Conservation (phyloP, 2,113 vertebrate species). For the Pangasianodon hypophthalmus region DNA sequence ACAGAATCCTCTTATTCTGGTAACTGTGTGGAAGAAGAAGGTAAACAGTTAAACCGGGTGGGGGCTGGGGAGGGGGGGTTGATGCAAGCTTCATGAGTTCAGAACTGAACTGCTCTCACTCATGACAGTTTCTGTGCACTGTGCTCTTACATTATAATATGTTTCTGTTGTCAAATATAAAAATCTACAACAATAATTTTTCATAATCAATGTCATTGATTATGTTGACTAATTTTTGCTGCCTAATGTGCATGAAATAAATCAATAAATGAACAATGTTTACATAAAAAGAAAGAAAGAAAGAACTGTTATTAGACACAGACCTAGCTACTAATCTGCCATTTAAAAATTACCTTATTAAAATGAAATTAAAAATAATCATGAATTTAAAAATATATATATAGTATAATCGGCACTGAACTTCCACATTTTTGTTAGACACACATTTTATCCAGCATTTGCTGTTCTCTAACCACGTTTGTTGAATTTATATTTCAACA, state of each 20-base stretch:
- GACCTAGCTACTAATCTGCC: background rate
- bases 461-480: background rate
- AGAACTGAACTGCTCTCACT: background rate
- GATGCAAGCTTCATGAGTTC: background rate
- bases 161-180: background rate
- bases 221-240: too few relatives aligned
- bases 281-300: background rate
- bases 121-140: background rate
- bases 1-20: background rate
- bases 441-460: too few relatives aligned
- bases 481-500: background rate
- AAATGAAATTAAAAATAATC: background rate
- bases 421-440: background rate
- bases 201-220: too few relatives aligned
- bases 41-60: background rate
- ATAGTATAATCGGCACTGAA: background rate
- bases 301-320: background rate
- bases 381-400: background rate
- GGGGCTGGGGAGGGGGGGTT: too few relatives aligned
- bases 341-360: background rate
- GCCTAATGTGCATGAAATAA: too few relatives aligned
- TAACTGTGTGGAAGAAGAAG: background rate
- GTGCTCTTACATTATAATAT: background rate
- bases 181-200: too few relatives aligned
- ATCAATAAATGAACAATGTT: background rate